A percentile compares a stretch with the other conserved stretches of the same genome.
Evolutionary conservation across 2,113 vertebrate species (phyloP).

Genomic region (Dipodomys merriami): DNA sequence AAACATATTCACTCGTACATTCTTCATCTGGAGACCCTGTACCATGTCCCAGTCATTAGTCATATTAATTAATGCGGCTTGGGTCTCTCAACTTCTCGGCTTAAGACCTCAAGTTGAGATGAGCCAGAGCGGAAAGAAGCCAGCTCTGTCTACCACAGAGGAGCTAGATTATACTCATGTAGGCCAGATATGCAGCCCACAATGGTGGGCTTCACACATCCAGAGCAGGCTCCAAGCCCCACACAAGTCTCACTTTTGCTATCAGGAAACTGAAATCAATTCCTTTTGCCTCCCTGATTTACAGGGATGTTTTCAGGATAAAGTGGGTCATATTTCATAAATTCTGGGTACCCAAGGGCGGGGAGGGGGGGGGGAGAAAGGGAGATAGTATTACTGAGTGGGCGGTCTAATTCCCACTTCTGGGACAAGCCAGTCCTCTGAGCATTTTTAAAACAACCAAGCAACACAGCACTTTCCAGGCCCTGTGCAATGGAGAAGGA

Average conservation of each 20-base stretch:
- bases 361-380: not conserved
- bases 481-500: not conserved
- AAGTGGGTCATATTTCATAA: not conserved
- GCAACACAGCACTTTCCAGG: rapidly evolving
- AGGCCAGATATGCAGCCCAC: too few relatives aligned
- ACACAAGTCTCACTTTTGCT: not conserved
- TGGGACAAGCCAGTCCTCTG: not conserved
- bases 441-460: not conserved
- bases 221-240: rapidly evolving
- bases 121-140: not conserved
- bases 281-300: not conserved
- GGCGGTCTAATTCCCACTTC: not conserved
- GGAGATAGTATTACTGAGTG: not conserved
- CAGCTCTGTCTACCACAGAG: not conserved
- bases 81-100: conserved; percentile 45
- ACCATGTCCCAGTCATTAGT: conserved; percentile 35
- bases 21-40: conserved; percentile 4
- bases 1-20: conserved; percentile 6
- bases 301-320: conserved; percentile 18
- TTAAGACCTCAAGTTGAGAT: not conserved
- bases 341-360: not conserved
- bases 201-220: rapidly evolving
- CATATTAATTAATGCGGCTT: conserved; percentile 62
- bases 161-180: rapidly evolving
- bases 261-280: not conserved